Conservation (phyloP, 2,888 invertebrate genomes). For the Chorisops tibialis region DNA sequence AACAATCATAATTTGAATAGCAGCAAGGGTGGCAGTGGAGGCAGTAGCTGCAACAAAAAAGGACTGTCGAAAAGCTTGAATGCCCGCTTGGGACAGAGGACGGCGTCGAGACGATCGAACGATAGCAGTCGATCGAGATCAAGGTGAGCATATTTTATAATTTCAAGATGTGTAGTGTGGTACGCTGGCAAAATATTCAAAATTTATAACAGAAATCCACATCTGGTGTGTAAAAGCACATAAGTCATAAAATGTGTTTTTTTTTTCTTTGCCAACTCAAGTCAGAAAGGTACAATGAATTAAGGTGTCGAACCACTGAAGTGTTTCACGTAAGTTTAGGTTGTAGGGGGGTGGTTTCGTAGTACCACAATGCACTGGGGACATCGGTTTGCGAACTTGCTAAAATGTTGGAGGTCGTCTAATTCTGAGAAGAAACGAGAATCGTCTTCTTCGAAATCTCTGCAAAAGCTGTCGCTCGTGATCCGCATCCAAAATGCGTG, state of each 20-base stretch:
- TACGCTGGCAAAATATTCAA: neutral
- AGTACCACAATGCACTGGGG: no score
- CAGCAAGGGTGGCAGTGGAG: constrained; percentile 38
- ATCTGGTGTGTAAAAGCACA: no score
- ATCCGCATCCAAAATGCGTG: no score
- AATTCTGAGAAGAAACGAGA: no score
- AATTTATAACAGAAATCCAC: neutral
- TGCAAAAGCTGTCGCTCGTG: no score
- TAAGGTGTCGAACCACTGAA: neutral
- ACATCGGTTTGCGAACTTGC: no score
- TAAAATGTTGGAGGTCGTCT: no score
- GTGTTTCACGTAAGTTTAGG: no score
- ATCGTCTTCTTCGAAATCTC: no score
- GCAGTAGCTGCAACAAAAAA: constrained; percentile 37
- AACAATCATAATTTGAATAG: constrained; percentile 37
- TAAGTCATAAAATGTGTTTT: no score
- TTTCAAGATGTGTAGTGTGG: neutral
- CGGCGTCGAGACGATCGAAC: constrained; percentile 48
- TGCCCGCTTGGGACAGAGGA: constrained; percentile 58
- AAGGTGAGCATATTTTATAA: constrained; percentile 42
- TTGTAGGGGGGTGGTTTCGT: no score
- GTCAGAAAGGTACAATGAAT: no score
- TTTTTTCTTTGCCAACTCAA: neutral
- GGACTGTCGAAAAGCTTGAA: constrained; percentile 60
- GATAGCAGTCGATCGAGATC: constrained; percentile 47